phyloP scores from a whole-genome alignment of 2,888 invertebrate species.

The Cylloceria caligata region DNA sequence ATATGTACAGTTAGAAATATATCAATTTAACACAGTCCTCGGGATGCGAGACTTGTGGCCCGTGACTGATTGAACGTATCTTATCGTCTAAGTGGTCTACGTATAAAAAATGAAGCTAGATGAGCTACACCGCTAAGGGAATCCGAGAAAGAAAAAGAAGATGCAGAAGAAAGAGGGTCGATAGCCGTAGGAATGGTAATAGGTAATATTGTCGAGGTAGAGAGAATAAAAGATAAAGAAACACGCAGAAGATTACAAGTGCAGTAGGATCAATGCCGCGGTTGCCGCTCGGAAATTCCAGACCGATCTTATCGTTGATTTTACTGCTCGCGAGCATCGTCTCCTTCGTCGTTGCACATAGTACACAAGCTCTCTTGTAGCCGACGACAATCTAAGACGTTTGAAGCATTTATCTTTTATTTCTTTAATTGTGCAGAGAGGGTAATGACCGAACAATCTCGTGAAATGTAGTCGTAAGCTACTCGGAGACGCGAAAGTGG shows the following conservation, averaged over 20 bases:
- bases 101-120: neutral
- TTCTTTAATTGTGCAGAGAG: constrained; percentile 76
- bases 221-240: constrained; percentile 13
- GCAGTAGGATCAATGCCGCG: constrained; percentile 60
- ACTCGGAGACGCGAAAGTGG: constrained; percentile 58
- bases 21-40: constrained; percentile 56
- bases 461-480: constrained; percentile 33
- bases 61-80: constrained; percentile 61
- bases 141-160: constrained; percentile 24
- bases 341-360: constrained; percentile 31
- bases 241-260: constrained; percentile 40
- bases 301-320: constrained; percentile 74
- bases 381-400: constrained; percentile 66
- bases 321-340: constrained; percentile 32
- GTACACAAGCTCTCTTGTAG: constrained; percentile 9
- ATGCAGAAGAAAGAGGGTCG: neutral
- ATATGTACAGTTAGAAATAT: constrained; percentile 53
- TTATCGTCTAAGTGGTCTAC: constrained; percentile 1
- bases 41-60: constrained; percentile 47
- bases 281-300: constrained; percentile 76
- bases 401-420: constrained; percentile 73
- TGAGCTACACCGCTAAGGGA: neutral
- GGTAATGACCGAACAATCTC: constrained; percentile 77
- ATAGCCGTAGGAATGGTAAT: neutral
- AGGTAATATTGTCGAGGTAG: neutral